Evolutionary conservation across 2,797 vertebrate genomes (phyloP).

Genomic region (Enteromius argenteus): DNA sequence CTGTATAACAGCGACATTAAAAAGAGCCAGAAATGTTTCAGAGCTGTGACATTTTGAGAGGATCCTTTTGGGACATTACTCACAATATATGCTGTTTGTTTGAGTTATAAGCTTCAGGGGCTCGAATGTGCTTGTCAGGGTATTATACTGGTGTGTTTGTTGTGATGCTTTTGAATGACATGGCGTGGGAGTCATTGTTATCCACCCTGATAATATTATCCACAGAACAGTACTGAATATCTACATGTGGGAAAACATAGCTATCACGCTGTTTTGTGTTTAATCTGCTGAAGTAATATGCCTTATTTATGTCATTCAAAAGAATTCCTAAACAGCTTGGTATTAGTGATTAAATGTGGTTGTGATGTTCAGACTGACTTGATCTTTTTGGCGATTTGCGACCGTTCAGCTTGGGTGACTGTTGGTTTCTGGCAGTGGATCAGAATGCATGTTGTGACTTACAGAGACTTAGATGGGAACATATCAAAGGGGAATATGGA

Average conservation of each 20-base stretch:
- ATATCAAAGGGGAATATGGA: conserved; percentile 35
- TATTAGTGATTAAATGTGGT: not conserved
- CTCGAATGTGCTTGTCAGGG: not conserved
- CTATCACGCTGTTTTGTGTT: not conserved
- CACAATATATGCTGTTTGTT: conserved; percentile 4
- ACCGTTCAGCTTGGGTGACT: conserved; percentile 47
- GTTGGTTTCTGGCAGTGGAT: conserved; percentile 51
- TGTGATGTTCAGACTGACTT: conserved; percentile 34
- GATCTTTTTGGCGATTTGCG: not conserved
- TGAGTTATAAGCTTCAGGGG: not conserved
- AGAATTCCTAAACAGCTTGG: not conserved
- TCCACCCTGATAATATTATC: conserved; percentile 20
- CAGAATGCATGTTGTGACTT: conserved; percentile 56
- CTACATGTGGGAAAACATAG: conserved; percentile 3
- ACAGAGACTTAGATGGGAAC: conserved; percentile 36
- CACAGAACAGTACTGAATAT: not conserved
- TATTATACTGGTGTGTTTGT: not conserved
- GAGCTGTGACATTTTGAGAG: not conserved
- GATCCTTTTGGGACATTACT: not conserved
- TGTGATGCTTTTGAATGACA: not conserved
- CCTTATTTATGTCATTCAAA: not conserved
- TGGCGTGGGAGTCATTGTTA: conserved; percentile 10
- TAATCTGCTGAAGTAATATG: not conserved
- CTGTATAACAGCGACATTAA: conserved; percentile 19
- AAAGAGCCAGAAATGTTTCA: not conserved